These are phyloP conservation scores for Drosophila rhopaloa DNA, from an alignment of 1,140 invertebrate species.

Conservation along the genomic window DNA sequence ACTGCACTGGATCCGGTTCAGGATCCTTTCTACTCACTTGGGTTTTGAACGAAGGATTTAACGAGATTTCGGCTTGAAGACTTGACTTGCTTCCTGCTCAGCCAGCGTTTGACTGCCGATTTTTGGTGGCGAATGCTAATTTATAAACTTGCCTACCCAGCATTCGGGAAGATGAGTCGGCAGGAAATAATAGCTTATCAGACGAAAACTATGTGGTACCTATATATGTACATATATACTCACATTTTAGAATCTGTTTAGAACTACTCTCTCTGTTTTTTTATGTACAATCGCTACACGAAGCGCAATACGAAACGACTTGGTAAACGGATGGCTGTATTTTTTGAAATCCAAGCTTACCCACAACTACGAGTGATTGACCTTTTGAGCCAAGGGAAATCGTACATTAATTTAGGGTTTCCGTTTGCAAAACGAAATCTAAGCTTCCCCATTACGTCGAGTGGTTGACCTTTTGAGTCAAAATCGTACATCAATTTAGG, in stretches of 20 bases:
- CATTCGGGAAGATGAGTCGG: slow-evolving; percentile 45
- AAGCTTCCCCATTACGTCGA: background rate
- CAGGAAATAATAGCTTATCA: slow-evolving; percentile 54
- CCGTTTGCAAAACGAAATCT: slow-evolving; percentile 21
- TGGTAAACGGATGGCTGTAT: slow-evolving; percentile 14
- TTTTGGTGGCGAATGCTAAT: slow-evolving; percentile 27
- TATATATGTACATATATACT: slow-evolving; percentile 6
- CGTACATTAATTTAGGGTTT: slow-evolving; percentile 22
- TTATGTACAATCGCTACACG: slow-evolving; percentile 8
- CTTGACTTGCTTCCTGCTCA: slow-evolving; percentile 34
- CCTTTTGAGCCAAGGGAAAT: slow-evolving; percentile 3
- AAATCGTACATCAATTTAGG: slow-evolving; percentile 21
- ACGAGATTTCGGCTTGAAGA: background rate
- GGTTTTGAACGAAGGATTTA: slow-evolving; percentile 13
- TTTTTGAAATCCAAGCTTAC: slow-evolving; percentile 24
- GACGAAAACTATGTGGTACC: slow-evolving; percentile 35
- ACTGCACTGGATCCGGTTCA: background rate
- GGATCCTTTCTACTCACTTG: slow-evolving; percentile 32
- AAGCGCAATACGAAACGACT: slow-evolving; percentile 3
- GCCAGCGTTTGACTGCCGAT: slow-evolving; percentile 28
- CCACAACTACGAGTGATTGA: slow-evolving; percentile 13
- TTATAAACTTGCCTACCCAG: slow-evolving; percentile 49
- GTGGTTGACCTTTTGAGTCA: slow-evolving; percentile 23
- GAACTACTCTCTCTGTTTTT: slow-evolving; percentile 10
- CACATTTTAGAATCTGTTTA: slow-evolving; percentile 19